Percentiles rank a stretch among this genome's conserved stretches.
Evolutionary conservation across 2,888 invertebrate species (phyloP).

Genomic region (Amiota communis): DNA sequence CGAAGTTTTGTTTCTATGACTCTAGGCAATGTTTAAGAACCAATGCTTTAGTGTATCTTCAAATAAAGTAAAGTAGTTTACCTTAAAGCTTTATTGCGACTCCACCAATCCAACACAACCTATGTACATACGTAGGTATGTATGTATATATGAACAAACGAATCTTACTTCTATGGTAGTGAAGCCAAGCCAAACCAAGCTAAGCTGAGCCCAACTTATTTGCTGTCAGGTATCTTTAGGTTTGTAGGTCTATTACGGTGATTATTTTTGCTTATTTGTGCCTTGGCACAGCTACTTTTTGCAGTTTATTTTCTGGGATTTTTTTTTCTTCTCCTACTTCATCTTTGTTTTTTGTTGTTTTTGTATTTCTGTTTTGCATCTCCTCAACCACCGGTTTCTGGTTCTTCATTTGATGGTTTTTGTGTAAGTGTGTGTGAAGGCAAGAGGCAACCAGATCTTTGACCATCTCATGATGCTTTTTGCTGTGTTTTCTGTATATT

Average conservation of each 20-base stretch:
- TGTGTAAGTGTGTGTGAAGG: slow-evolving; percentile 4
- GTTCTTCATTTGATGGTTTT: neutral
- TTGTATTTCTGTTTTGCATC: slow-evolving; percentile 8
- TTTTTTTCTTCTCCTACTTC: slow-evolving; percentile 5
- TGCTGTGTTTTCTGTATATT: neutral
- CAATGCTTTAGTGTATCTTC: too few relatives aligned
- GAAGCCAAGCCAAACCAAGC: too few relatives aligned
- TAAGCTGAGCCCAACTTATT: neutral
- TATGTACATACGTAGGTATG: too few relatives aligned
- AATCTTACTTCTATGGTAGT: too few relatives aligned
- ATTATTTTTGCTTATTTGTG: slow-evolving; percentile 39
- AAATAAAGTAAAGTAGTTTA: too few relatives aligned
- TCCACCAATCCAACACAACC: too few relatives aligned
- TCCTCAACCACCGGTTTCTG: slow-evolving; percentile 1
- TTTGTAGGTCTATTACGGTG: slow-evolving; percentile 64
- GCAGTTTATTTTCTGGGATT: neutral
- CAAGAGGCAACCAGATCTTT: neutral
- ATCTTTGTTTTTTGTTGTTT: neutral
- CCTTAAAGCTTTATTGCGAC: too few relatives aligned
- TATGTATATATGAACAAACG: too few relatives aligned
- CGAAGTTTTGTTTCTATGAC: too few relatives aligned
- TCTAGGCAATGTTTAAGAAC: too few relatives aligned
- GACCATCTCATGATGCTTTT: neutral
- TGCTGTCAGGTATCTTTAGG: slow-evolving; percentile 49
- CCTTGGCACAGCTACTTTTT: slow-evolving; percentile 12